Evolutionary conservation across 2,888 invertebrate species (phyloP), one percentile per base, ranked within the genome.

Genomic region (Hipparchia semele): DNA sequence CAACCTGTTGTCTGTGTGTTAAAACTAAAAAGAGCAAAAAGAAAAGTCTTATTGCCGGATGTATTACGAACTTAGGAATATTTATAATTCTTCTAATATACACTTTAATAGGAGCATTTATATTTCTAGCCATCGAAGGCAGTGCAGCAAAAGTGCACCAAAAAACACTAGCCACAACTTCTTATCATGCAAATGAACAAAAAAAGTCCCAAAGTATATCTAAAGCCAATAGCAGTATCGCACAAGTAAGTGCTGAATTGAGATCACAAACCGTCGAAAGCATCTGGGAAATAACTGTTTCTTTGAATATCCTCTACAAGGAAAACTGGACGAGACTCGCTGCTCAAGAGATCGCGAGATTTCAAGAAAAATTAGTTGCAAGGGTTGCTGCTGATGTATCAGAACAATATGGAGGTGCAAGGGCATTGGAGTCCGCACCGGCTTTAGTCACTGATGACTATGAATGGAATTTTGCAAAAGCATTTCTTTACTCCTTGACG

Each of bases 401-500:
- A 79, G 94, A 95, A 81, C 94, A 92, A 81, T 92, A 94, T 76
- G 89, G 87, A 8, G 92, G 92, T 33, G 92, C 87, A 0, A 88
- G 91, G 74, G 93, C 90, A 0, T 78, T 94, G 79, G 94, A 94
- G 76, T 92, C 93, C 5, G 91, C 91, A 0, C 90, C 92, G 0
- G 88, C 90, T 0, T 78, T 90, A 73, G 86, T 90, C 9, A 80
- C 88, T 2, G 94, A 94, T 78, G 96, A 96, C 75, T 96, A 96
- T 86, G 97, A 98, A 86, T 98, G 98, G 98, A 98, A 96, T 83
- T 97, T 98, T 82, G 97, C 98, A 39, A 96, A 97, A 87, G 98
- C 99, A 39, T 99, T 99, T 89, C 95, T 99, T 69, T 99, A 99
- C 91, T 98, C 98, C 7, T 95, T 99, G 81, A 99, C 99, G 56